Percentiles rank a stretch among this genome's conserved stretches.
These are phyloP conservation scores for Aepyceros melampus DNA, from an alignment of 2,113 vertebrate species.

Conservation along the genomic window DNA sequence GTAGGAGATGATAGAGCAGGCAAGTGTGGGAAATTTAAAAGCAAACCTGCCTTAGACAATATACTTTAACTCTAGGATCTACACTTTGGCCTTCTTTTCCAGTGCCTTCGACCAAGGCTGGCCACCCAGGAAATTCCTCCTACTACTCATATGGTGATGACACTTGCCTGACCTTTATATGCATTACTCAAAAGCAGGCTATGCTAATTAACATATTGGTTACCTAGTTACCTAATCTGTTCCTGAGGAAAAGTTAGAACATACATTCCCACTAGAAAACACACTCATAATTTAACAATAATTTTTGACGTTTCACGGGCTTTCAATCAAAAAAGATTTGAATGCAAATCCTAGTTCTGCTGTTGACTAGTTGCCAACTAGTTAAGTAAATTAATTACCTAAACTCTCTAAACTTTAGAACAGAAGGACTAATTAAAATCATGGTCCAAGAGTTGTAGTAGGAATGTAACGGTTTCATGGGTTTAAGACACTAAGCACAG, in stretches of 20 bases:
- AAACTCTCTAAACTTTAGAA: background rate
- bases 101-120: background rate
- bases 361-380: background rate
- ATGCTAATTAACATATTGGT: background rate
- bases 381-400: background rate
- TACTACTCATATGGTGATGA: background rate
- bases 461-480: background rate
- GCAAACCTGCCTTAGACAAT: background rate
- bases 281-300: background rate
- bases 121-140: background rate
- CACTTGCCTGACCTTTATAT: background rate
- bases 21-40: background rate
- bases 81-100: background rate
- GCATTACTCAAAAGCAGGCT: background rate
- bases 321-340: background rate
- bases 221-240: background rate
- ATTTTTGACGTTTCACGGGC: background rate
- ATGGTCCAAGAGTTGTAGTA: background rate
- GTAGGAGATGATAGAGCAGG: background rate
- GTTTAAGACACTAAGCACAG: background rate
- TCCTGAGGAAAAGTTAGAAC: background rate
- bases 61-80: background rate
- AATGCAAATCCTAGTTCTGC: background rate
- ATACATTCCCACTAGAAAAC: background rate
- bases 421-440: background rate